These are phyloP conservation scores for Lycodopsis pacificus DNA, from an alignment of 2,797 vertebrate genomes.

Conservation along the genomic window DNA sequence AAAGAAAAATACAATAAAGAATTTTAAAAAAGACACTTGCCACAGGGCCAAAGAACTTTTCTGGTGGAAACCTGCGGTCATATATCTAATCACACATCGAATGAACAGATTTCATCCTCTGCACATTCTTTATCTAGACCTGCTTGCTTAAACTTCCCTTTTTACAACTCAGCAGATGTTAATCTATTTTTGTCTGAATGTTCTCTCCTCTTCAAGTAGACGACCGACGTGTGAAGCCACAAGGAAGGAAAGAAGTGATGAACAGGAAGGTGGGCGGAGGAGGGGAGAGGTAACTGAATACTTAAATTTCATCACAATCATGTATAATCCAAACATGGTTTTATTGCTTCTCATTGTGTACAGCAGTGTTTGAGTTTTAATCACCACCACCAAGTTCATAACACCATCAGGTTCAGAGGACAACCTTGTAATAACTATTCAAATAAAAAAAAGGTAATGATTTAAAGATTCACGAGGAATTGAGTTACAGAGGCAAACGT, in stretches of 20 bases:
- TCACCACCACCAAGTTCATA: not conserved
- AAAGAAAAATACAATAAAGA: too few species aligned
- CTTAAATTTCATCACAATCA: not conserved
- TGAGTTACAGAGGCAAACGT: not conserved
- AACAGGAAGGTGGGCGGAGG: not conserved
- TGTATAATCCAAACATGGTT: not conserved
- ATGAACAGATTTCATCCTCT: too few species aligned
- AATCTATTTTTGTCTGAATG: too few species aligned
- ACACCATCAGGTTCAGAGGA: too few species aligned
- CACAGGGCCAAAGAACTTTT: too few species aligned
- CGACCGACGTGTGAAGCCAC: not conserved
- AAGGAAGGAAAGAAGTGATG: not conserved
- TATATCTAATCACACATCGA: too few species aligned
- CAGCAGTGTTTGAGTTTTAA: not conserved
- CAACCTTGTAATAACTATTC: not conserved
- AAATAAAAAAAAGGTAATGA: not conserved
- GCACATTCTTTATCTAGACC: too few species aligned
- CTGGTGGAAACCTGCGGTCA: too few species aligned
- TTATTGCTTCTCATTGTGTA: slow-evolving; percentile 1
- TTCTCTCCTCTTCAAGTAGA: not conserved
- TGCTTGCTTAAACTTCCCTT: too few species aligned
- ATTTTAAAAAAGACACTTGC: too few species aligned
- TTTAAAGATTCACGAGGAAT: not conserved
- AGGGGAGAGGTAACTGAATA: not conserved
- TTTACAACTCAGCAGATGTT: too few species aligned